Evolutionary conservation across 1,140 invertebrate genomes (phyloP).

Genomic region (roundworm (Caenorhabditis elegans)): DNA sequence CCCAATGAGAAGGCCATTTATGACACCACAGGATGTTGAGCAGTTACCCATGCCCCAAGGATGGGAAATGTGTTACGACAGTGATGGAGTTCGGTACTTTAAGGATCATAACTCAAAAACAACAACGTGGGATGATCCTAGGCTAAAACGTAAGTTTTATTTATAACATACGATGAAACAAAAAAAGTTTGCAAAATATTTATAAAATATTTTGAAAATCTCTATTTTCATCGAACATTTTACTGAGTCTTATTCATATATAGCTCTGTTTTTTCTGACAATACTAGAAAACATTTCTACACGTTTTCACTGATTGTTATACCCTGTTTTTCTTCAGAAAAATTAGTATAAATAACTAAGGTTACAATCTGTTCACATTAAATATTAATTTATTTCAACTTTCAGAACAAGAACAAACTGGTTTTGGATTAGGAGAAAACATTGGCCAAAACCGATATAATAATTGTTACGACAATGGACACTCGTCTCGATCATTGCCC

Average conservation of each 20-base stretch:
- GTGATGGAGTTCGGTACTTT: background rate
- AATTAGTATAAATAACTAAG: too few species aligned
- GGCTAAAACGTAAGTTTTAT: background rate
- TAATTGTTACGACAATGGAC: background rate
- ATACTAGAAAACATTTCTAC: too few species aligned
- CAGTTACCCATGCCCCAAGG: background rate
- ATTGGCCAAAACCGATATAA: background rate
- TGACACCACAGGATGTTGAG: background rate
- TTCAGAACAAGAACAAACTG: background rate
- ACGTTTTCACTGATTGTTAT: too few species aligned
- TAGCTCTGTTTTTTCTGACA: too few species aligned
- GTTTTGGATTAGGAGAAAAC: background rate
- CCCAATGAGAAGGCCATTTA: constrained; percentile 22
- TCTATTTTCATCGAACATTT: too few species aligned
- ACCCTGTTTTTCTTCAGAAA: too few species aligned
- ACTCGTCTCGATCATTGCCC: background rate
- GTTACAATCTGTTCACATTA: too few species aligned
- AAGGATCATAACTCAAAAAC: constrained; percentile 7
- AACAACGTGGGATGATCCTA: background rate
- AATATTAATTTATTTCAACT: too few species aligned
- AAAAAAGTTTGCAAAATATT: too few species aligned
- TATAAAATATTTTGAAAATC: too few species aligned
- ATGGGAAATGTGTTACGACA: constrained; percentile 6
- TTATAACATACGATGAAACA: too few species aligned
- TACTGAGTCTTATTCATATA: too few species aligned